Evolutionary conservation across 2,113 vertebrate genomes (phyloP).

Genomic region (Lanius ludovicianus): DNA sequence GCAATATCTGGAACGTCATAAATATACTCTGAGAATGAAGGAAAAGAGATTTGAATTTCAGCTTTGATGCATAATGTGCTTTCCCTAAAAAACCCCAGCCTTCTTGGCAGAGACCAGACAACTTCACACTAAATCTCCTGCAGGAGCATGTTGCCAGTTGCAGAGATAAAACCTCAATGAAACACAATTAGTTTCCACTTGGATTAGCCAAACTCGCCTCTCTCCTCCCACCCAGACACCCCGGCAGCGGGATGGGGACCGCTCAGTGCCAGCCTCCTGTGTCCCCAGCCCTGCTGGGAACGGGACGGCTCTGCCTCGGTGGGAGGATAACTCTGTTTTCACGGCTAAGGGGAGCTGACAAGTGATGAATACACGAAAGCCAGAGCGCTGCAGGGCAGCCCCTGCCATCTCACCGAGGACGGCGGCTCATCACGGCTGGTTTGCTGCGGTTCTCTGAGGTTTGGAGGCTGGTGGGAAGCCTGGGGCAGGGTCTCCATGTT

Average conservation of each 20-base stretch:
- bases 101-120: conserved; percentile 47
- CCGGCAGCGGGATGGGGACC: neutral
- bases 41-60: conserved; percentile 40
- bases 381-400: neutral
- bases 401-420: neutral
- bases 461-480: neutral
- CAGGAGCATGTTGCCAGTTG: conserved; percentile 30
- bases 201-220: neutral
- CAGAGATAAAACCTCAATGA: conserved; percentile 56
- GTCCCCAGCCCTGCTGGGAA: neutral
- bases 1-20: neutral
- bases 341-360: neutral
- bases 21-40: neutral
- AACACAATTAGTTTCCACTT: conserved; percentile 28
- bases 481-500: neutral
- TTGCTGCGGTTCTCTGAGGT: neutral
- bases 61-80: conserved; percentile 53
- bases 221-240: neutral
- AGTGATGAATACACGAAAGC: neutral
- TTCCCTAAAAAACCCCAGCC: conserved; percentile 2
- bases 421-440: neutral
- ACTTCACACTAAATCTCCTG: conserved; percentile 53
- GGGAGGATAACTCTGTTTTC: neutral
- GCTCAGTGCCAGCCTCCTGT: neutral
- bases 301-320: neutral